A percentile compares a stretch with the other conserved stretches of the same genome.
Conservation (phyloP, 1,140 invertebrate species). For the Meloidogyne hapla region DNA sequence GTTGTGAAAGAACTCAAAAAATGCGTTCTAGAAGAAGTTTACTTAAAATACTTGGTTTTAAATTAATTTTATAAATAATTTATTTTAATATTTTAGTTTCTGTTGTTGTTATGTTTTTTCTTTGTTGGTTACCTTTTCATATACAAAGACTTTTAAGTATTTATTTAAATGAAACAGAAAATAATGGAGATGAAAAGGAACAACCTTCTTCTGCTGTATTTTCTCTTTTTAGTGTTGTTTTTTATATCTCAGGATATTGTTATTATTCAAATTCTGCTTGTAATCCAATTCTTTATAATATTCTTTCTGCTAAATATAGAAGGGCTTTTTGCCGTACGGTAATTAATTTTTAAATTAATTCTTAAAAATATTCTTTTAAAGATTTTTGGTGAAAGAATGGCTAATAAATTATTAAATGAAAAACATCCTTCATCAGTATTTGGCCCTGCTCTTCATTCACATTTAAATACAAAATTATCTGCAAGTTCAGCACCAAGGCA, state of each 20-base stretch:
- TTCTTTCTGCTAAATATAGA: slow-evolving; percentile 43
- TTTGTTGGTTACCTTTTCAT: slow-evolving; percentile 90
- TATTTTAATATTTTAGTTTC: slow-evolving; percentile 72
- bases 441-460: not conserved
- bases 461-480: slow-evolving; percentile 21
- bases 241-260: slow-evolving; percentile 52
- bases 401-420: slow-evolving; percentile 19
- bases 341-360: not conserved
- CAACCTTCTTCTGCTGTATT: slow-evolving; percentile 22
- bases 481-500: slow-evolving; percentile 11
- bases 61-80: not conserved
- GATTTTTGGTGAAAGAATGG: slow-evolving; percentile 24
- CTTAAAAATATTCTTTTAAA: not conserved
- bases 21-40: slow-evolving; percentile 38
- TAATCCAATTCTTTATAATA: slow-evolving; percentile 54
- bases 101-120: slow-evolving; percentile 85
- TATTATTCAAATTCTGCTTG: slow-evolving; percentile 53
- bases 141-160: slow-evolving; percentile 74
- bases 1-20: slow-evolving; percentile 40
- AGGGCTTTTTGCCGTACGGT: slow-evolving; percentile 37
- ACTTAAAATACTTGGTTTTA: slow-evolving; percentile 55
- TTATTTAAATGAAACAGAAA: slow-evolving; percentile 43
- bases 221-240: slow-evolving; percentile 43
- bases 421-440: slow-evolving; percentile 12
- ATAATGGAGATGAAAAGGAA: not conserved